These are phyloP conservation scores for Chymomyza fuscimana DNA, from an alignment of 2,888 invertebrate genomes.

Conservation along the genomic window DNA sequence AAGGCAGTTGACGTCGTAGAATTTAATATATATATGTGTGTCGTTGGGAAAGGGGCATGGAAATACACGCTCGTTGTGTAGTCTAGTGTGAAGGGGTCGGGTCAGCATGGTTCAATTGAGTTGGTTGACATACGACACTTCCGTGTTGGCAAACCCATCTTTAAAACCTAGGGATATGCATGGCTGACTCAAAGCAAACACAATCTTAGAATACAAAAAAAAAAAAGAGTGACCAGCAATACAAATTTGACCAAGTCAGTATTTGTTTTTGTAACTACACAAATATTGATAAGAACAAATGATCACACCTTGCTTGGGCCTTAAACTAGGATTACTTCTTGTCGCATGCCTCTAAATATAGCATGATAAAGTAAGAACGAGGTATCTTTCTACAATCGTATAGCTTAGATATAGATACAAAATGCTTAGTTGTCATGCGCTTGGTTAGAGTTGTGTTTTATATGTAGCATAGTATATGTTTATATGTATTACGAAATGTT, in stretches of 20 bases:
- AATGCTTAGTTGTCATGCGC: slow-evolving; percentile 55
- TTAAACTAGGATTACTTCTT: slow-evolving; percentile 66
- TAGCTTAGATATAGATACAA: slow-evolving; percentile 45
- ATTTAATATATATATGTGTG: background rate
- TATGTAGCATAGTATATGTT: background rate
- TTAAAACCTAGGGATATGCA: background rate
- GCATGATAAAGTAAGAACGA: slow-evolving; percentile 52
- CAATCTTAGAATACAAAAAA: background rate
- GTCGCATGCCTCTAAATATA: slow-evolving; percentile 43
- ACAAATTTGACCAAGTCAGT: slow-evolving; percentile 7
- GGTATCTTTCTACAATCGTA: slow-evolving; percentile 53
- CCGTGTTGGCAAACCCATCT: slow-evolving; percentile 45
- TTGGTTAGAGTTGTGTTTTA: slow-evolving; percentile 19
- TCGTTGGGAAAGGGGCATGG: background rate
- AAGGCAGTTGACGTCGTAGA: slow-evolving; percentile 29
- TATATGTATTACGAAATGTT: slow-evolving; percentile 65
- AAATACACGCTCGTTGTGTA: slow-evolving; percentile 7
- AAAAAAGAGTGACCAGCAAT: background rate
- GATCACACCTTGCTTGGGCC: background rate
- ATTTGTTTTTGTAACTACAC: background rate
- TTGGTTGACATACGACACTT: slow-evolving; percentile 54
- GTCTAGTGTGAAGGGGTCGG: slow-evolving; percentile 22
- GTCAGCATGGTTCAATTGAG: slow-evolving; percentile 60
- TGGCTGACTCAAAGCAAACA: background rate
- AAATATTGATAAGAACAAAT: background rate